Evolutionary conservation across 2,797 vertebrate genomes (phyloP).

Genomic region (Synanceia verrucosa): DNA sequence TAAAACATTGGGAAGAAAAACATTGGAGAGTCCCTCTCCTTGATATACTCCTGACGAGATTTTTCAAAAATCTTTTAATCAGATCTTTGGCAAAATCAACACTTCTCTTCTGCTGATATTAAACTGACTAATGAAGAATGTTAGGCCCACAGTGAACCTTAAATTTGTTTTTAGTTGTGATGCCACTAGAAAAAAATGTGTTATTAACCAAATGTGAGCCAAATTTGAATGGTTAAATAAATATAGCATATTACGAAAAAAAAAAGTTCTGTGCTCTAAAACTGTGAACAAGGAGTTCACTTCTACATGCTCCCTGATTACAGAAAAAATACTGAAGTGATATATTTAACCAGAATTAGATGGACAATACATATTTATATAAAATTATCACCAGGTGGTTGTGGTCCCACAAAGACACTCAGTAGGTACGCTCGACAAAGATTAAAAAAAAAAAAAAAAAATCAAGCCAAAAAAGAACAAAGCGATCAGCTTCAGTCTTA

Average conservation of each 20-base stretch:
- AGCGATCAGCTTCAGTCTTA: too few species aligned
- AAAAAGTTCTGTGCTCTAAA: too few species aligned
- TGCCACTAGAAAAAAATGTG: too few species aligned
- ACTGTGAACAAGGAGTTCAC: too few species aligned
- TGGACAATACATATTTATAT: neutral
- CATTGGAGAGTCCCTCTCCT: neutral
- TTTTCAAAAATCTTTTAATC: neutral
- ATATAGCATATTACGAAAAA: too few species aligned
- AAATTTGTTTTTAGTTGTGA: too few species aligned
- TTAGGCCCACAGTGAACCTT: neutral
- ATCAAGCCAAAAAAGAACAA: neutral
- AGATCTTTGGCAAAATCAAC: neutral
- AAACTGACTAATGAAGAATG: neutral
- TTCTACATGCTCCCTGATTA: too few species aligned
- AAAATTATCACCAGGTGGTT: neutral
- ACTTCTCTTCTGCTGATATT: neutral
- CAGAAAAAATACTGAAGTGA: too few species aligned
- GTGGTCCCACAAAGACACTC: neutral
- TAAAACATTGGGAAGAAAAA: neutral
- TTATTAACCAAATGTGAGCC: neutral
- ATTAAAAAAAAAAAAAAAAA: too few species aligned
- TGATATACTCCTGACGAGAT: neutral
- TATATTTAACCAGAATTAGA: neutral
- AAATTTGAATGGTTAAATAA: neutral
- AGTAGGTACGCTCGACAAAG: too few species aligned